Evolutionary conservation across 1,140 invertebrate genomes (phyloP).

Genomic region (Drosophila pseudoobscura): DNA sequence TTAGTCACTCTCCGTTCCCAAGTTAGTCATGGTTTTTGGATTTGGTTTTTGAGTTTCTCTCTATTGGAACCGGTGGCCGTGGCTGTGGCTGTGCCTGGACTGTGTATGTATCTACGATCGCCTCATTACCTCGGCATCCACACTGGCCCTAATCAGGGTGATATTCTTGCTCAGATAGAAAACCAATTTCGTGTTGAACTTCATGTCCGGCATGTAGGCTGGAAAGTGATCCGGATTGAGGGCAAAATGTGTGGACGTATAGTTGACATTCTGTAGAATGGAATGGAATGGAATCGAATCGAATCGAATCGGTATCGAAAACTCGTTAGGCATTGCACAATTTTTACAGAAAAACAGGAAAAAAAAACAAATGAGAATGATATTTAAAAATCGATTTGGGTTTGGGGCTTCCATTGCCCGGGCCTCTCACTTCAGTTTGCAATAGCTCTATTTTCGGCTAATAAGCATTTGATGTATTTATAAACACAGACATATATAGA

Average conservation of each 20-base stretch:
- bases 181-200: constrained; percentile 54
- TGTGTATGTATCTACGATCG: constrained; percentile 23
- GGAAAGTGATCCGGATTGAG: constrained; percentile 70
- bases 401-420: constrained; percentile 16
- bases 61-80: constrained; percentile 8
- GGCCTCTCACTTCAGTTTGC: constrained; percentile 29
- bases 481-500: neutral
- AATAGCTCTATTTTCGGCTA: constrained; percentile 38
- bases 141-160: constrained; percentile 43
- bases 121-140: constrained; percentile 53
- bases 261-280: constrained; percentile 48
- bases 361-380: constrained; percentile 9
- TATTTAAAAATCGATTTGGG: constrained; percentile 19
- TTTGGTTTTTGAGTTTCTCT: neutral
- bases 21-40: constrained; percentile 29
- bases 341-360: too few species aligned
- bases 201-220: constrained; percentile 65
- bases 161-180: constrained; percentile 30
- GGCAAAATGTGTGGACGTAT: constrained; percentile 56
- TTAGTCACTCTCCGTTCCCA: constrained; percentile 29
- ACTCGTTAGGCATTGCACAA: neutral
- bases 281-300: too few species aligned
- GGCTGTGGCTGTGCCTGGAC: too few species aligned
- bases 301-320: neutral
- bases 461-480: constrained; percentile 38